Percentiles rank a stretch among this genome's conserved stretches.
phyloP scores from a whole-genome alignment of 2,113 vertebrate genomes.

The Scomber colias region DNA sequence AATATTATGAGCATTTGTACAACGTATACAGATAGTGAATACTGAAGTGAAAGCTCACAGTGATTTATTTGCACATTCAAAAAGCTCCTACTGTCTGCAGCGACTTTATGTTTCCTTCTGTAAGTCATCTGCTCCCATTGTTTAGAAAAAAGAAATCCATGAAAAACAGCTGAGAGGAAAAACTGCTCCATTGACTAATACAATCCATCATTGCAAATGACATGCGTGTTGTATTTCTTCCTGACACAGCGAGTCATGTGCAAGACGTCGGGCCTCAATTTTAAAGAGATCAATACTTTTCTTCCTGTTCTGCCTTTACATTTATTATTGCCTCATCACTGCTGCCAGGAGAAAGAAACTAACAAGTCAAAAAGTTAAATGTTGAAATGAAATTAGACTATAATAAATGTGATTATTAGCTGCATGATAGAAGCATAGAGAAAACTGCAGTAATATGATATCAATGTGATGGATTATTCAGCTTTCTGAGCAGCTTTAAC shows the following conservation, averaged over 20 bases:
- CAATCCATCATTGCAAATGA: no score
- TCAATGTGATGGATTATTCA: slow-evolving; percentile 5
- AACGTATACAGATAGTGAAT: no score
- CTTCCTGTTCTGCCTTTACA: neutral
- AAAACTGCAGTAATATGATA: neutral
- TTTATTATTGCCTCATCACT: neutral
- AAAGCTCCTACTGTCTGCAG: no score
- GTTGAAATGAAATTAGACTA: neutral
- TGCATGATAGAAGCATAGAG: slow-evolving; percentile 18
- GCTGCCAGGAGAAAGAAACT: neutral
- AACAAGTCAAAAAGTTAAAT: neutral
- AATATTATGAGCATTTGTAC: no score
- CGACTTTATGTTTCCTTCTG: no score
- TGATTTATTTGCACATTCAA: no score
- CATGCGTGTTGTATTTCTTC: no score
- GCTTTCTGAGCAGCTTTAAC: neutral
- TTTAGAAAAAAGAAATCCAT: no score
- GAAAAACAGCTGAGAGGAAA: no score
- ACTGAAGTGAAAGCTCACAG: no score
- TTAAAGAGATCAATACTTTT: neutral
- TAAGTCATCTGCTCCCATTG: no score
- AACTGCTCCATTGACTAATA: neutral
- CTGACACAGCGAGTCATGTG: neutral
- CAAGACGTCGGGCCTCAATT: neutral
- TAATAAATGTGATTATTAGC: slow-evolving; percentile 7